A percentile compares a stretch with the other conserved stretches of the same genome.
Evolutionary conservation across 2,888 invertebrate species (phyloP).

Genomic region (Scaptomyza cyrtandrae): DNA sequence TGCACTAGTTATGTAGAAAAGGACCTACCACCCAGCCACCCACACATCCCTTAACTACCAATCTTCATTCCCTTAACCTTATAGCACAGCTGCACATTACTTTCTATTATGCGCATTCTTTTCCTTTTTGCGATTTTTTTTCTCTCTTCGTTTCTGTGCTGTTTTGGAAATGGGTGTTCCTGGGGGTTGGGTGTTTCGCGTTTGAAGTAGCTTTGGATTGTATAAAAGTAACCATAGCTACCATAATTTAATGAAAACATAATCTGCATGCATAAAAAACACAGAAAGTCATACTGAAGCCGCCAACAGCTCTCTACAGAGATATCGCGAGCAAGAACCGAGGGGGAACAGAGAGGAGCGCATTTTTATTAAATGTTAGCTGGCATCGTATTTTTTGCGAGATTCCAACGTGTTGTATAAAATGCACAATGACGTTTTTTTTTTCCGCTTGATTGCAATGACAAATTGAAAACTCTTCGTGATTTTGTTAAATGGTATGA

Average conservation of each 20-base stretch:
- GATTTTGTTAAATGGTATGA: no score
- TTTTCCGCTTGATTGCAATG: slow-evolving; percentile 48
- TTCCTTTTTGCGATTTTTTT: slow-evolving; percentile 46
- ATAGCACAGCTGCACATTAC: slow-evolving; percentile 45
- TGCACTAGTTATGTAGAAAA: slow-evolving; percentile 41
- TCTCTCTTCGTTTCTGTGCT: slow-evolving; percentile 16
- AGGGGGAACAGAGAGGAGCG: slow-evolving; percentile 10
- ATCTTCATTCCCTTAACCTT: not conserved
- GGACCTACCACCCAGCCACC: not conserved
- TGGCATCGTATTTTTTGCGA: slow-evolving; percentile 30
- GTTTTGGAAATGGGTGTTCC: slow-evolving; percentile 43
- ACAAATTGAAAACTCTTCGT: no score
- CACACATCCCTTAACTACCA: not conserved
- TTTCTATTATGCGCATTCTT: slow-evolving; percentile 71
- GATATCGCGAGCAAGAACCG: not conserved
- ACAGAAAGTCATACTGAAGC: slow-evolving; percentile 35
- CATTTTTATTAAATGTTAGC: slow-evolving; percentile 60
- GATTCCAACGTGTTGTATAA: slow-evolving; percentile 28
- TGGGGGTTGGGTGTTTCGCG: slow-evolving; percentile 24
- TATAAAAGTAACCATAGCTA: slow-evolving; percentile 79
- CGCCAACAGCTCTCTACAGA: slow-evolving; percentile 5
- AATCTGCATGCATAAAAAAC: slow-evolving; percentile 70
- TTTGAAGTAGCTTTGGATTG: slow-evolving; percentile 77
- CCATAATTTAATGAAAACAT: slow-evolving; percentile 82
- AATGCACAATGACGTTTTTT: slow-evolving; percentile 25